Percentiles rank a stretch among this genome's conserved stretches.
Evolutionary conservation across 2,797 vertebrate genomes (phyloP).

Genomic region (Buceros bicornis): DNA sequence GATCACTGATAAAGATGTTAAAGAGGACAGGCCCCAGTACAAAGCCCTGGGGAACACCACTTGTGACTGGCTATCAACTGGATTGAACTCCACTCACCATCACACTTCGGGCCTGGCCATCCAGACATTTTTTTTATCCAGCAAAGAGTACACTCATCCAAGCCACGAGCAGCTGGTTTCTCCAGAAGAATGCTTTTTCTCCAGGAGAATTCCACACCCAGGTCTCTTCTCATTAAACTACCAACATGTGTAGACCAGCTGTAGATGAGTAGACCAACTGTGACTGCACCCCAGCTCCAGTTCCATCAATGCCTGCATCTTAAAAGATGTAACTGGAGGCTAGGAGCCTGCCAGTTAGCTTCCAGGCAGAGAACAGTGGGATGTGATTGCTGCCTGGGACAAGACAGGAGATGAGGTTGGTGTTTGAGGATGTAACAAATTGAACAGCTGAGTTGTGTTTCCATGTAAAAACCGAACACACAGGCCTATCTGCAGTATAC

Average conservation of each 20-base stretch:
- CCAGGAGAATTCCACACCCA: no score
- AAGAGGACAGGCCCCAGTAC: no score
- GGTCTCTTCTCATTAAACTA: not conserved
- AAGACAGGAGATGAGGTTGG: not conserved
- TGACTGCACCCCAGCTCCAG: not conserved
- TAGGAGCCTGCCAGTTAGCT: not conserved
- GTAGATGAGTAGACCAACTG: no score
- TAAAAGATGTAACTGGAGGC: not conserved
- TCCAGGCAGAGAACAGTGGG: not conserved
- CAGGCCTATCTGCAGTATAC: not conserved
- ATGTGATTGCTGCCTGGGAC: not conserved
- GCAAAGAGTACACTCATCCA: no score
- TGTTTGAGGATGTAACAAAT: not conserved
- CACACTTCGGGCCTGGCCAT: no score
- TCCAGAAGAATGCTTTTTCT: no score
- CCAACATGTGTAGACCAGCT: not conserved
- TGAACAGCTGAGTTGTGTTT: not conserved
- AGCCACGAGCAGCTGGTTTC: no score
- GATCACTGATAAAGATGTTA: no score
- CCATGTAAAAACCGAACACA: accelerated
- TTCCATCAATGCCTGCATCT: not conserved
- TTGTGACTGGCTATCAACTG: no score
- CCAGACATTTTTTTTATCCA: no score
- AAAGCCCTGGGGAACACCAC: no score
- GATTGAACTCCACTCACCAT: no score